Percentiles rank a stretch among this genome's conserved stretches.
These are phyloP conservation scores for Agrypnia vestita DNA, from an alignment of 1,140 invertebrate species.

Conservation along the genomic window DNA sequence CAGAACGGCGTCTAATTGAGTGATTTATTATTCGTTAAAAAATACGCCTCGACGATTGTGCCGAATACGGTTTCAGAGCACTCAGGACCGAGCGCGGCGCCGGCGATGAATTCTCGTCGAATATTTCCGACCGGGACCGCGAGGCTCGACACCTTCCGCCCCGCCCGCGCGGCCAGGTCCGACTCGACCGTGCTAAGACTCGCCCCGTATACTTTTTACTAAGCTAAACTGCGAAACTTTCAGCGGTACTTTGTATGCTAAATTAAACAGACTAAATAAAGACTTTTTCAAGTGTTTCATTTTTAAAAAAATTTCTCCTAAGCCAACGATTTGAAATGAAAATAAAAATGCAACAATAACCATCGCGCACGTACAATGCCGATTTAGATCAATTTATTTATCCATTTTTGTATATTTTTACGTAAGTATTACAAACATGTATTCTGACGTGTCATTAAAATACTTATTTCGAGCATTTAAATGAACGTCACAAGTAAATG, in stretches of 20 bases:
- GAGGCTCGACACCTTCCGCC: background rate
- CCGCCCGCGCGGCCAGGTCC: background rate
- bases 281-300: background rate
- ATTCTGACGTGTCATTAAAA: background rate
- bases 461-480: background rate
- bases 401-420: background rate
- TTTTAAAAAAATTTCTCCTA: background rate
- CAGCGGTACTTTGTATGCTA: slow-evolving; percentile 32
- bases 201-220: background rate
- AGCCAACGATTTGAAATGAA: background rate
- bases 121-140: background rate
- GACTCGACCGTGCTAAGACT: background rate
- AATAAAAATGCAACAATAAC: background rate
- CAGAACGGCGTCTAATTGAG: too few species aligned
- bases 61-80: background rate
- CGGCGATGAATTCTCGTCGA: background rate
- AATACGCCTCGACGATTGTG: too few species aligned
- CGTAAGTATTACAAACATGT: background rate
- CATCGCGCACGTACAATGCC: too few species aligned
- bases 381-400: background rate
- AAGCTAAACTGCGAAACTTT: slow-evolving; percentile 34
- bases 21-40: too few species aligned
- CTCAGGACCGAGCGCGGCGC: background rate
- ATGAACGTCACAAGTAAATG: too few species aligned
- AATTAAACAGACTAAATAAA: slow-evolving; percentile 33